These are phyloP conservation scores for Octomys mimax DNA, from an alignment of 2,797 vertebrate genomes.

Conservation along the genomic window DNA sequence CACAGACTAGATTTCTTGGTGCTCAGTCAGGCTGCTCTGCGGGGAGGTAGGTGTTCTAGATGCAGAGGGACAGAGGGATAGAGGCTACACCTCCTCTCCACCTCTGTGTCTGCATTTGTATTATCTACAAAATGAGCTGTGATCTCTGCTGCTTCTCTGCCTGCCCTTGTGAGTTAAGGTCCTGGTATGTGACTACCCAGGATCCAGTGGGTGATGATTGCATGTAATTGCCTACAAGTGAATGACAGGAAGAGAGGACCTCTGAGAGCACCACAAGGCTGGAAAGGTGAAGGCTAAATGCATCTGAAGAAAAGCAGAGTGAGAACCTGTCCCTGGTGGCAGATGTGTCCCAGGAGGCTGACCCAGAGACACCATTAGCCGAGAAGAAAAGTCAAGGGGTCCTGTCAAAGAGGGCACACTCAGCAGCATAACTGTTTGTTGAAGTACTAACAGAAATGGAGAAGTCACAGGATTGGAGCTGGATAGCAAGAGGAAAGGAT, in stretches of 20 bases:
- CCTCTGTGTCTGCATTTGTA: not conserved
- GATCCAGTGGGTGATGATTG: not conserved
- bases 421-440: constrained; percentile 6
- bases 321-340: not conserved
- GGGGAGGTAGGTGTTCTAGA: not conserved
- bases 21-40: not conserved
- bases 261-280: constrained; percentile 10
- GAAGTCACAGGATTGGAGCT: constrained; percentile 7
- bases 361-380: constrained; percentile 46
- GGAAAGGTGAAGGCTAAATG: constrained; percentile 66
- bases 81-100: not conserved
- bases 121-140: not conserved
- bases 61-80: not conserved
- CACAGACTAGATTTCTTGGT: not conserved
- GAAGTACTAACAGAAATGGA: constrained; percentile 49
- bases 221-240: constrained; percentile 52
- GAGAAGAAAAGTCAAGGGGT: constrained; percentile 52
- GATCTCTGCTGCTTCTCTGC: not conserved
- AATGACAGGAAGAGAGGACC: not conserved
- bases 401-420: constrained; percentile 22
- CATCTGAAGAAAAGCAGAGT: constrained; percentile 57
- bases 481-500: not conserved
- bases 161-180: not conserved
- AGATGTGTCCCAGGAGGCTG: not conserved
- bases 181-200: not conserved